A percentile compares a stretch with the other conserved stretches of the same genome.
phyloP scores from a whole-genome alignment of 1,140 invertebrate genomes.

The Drosophila chauvacae region DNA sequence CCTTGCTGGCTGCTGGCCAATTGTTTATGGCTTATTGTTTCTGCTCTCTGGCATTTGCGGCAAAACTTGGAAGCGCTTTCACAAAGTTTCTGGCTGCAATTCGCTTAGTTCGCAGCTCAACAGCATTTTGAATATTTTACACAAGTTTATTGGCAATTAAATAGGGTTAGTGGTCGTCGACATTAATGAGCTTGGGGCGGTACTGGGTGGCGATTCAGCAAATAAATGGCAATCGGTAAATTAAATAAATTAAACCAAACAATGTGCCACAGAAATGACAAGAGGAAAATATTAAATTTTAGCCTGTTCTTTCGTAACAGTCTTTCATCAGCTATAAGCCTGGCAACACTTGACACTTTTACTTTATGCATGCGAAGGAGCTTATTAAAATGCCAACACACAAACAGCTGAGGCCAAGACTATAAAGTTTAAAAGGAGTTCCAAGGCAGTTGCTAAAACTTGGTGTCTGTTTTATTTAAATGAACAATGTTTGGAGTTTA shows the following conservation, averaged over 20 bases:
- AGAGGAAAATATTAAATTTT: conserved; percentile 10
- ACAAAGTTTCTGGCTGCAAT: conserved; percentile 35
- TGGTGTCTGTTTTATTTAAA: too few relatives aligned
- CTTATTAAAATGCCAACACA: conserved; percentile 59
- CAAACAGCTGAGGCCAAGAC: conserved; percentile 3
- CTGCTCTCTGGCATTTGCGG: conserved; percentile 19
- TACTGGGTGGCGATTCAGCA: not conserved
- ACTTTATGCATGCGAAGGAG: conserved; percentile 16
- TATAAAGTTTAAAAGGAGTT: not conserved
- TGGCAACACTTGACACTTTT: conserved; percentile 36
- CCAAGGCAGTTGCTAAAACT: too few relatives aligned
- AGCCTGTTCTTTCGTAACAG: conserved; percentile 3
- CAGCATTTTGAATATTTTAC: conserved; percentile 66
- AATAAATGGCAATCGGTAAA: not conserved
- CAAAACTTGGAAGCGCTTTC: conserved; percentile 31
- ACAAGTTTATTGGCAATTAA: conserved; percentile 65
- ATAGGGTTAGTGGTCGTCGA: conserved; percentile 42
- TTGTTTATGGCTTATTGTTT: conserved; percentile 72
- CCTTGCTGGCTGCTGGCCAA: conserved; percentile 52
- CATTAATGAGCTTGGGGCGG: conserved; percentile 54
- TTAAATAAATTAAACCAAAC: conserved; percentile 7
- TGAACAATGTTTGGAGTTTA: too few relatives aligned
- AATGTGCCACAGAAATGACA: not conserved
- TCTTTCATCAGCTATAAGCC: conserved; percentile 30
- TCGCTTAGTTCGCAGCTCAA: conserved; percentile 32